Conservation (phyloP, 2,113 vertebrate genomes). For the Plectropomus leopardus region DNA sequence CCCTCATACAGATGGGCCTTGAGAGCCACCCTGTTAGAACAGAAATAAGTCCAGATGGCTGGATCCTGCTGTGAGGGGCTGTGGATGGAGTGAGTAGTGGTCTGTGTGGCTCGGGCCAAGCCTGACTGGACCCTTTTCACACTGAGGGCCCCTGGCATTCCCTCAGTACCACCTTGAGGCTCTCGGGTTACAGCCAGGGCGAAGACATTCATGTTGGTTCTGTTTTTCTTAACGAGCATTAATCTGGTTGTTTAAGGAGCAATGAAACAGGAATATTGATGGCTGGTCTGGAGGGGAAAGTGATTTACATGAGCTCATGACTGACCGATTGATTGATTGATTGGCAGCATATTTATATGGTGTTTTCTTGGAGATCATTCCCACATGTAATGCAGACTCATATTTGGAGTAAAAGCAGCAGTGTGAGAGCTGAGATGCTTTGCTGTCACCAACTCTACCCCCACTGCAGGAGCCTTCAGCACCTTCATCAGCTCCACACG, state of each 20-base stretch:
- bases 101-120: conserved; percentile 71
- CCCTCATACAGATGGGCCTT: conserved; percentile 62
- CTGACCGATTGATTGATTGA: conserved; percentile 50
- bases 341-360: conserved; percentile 12
- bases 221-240: conserved; percentile 67
- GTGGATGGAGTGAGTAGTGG: conserved; percentile 72
- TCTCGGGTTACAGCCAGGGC: conserved; percentile 74
- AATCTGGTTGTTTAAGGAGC: conserved; percentile 41
- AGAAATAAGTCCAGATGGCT: conserved; percentile 82
- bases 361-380: conserved; percentile 19
- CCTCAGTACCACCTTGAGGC: conserved; percentile 50
- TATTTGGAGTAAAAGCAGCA: not conserved
- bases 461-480: conserved; percentile 63
- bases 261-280: conserved; percentile 31
- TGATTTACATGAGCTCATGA: conserved; percentile 40
- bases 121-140: conserved; percentile 75
- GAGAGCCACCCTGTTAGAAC: conserved; percentile 69
- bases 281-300: not conserved
- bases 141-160: conserved; percentile 56
- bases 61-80: conserved; percentile 76
- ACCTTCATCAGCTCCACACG: conserved; percentile 61
- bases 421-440: conserved; percentile 27
- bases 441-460: conserved; percentile 38
- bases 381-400: conserved; percentile 13
- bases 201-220: conserved; percentile 52